Conservation (phyloP, 2,888 invertebrate species). For the Frankliniella intonsa region DNA sequence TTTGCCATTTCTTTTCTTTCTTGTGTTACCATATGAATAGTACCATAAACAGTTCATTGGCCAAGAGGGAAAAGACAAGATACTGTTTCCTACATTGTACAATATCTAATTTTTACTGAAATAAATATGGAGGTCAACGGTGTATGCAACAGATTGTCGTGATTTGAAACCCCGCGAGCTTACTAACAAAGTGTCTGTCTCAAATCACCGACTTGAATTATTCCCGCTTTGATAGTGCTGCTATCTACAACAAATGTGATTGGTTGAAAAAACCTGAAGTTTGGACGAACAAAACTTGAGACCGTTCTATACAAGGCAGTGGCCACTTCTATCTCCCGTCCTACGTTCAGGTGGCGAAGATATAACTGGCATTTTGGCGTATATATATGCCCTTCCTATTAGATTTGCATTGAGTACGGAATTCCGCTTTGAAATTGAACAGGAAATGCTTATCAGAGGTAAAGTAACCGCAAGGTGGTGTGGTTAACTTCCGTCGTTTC, state of each 20-base stretch:
- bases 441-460: not conserved
- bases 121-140: not conserved
- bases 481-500: constrained; percentile 47
- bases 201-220: too few relatives aligned
- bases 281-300: not conserved
- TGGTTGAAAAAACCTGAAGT: not conserved
- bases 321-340: not conserved
- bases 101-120: constrained; percentile 13
- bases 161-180: not conserved
- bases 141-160: not conserved
- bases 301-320: not conserved
- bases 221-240: not conserved
- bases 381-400: too few relatives aligned
- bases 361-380: too few relatives aligned
- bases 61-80: too few relatives aligned
- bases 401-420: too few relatives aligned
- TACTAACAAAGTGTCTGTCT: too few relatives aligned
- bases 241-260: not conserved
- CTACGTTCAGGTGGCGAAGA: too few relatives aligned
- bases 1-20: too few relatives aligned
- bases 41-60: too few relatives aligned
- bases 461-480: not conserved
- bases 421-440: too few relatives aligned
- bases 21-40: too few relatives aligned
- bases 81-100: not conserved